Evolutionary conservation across 2,797 vertebrate species (phyloP), one percentile per base, ranked within the genome.

Genomic region (Delichon dasypus): DNA sequence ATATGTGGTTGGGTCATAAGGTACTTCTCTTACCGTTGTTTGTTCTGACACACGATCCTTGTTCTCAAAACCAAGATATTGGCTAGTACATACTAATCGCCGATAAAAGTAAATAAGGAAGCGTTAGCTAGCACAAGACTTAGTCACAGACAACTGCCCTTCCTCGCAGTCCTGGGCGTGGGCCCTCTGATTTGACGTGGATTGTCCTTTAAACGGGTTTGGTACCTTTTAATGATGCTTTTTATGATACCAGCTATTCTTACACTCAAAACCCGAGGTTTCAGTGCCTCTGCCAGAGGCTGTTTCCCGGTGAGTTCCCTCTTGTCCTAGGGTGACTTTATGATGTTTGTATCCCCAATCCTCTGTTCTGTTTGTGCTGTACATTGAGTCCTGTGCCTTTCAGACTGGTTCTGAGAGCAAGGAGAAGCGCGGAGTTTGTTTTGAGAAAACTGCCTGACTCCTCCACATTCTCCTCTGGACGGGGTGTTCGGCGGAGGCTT

Each of bases 161-260:
- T 48, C 51, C 60, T 9, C 1, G 5, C 30, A 57, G 30, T 11
- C 19, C 50, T 54, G 79, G 40, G 4, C 10, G 27, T 32, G 32
- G 21, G 17, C 15, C 0, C 0, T 15, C 23, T 47, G 17, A 45
- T 53, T 36, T 27, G 57, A 19, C 3, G 8, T 16, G 20, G 1
- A 3, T 7, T 42, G 36, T 4, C 32, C 61, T 50, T 44, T 11
- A 21, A 22, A 50, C 51, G 15, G 5, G 14, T 50, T 8, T 58
- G 21, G 14, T 11, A 14, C 14, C 16, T 66, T 36, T 44, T 5
- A 44, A 21, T 2, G 3, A 9, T 22, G 36, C 2, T 36, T 66
- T 58, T 65, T 20, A 25, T n/a, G 7, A 9, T 5, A 22, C 7
- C 61, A 21, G 51, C 8, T 30, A 9, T 16, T 57, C 20, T 16